Conservation (phyloP, 2,888 invertebrate species). For the Drosophila austrosaltans region DNA sequence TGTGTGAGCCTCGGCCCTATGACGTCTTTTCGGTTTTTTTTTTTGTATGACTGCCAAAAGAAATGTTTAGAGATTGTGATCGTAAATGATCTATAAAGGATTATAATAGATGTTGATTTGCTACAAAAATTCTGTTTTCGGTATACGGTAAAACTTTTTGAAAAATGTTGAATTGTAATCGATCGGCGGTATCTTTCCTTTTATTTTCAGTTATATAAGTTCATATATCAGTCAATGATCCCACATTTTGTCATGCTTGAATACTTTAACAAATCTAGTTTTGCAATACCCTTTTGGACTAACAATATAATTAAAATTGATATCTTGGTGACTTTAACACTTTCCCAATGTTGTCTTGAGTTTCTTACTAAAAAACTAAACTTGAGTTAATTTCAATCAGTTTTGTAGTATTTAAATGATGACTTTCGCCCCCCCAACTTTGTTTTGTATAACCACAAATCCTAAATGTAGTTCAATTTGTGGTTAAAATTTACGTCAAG, state of each 20-base stretch:
- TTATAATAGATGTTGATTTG: conserved; percentile 17
- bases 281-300: too few species aligned
- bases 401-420: not conserved
- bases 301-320: too few species aligned
- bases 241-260: too few species aligned
- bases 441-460: conserved; percentile 9
- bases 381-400: too few species aligned
- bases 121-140: not conserved
- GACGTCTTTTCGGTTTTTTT: conserved; percentile 52
- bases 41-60: conserved; percentile 54
- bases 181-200: too few species aligned
- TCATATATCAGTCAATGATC: too few species aligned
- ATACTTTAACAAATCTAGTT: too few species aligned
- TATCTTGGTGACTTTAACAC: not conserved
- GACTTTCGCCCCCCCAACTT: not conserved
- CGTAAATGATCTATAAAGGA: conserved; percentile 28
- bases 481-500: conserved; percentile 63
- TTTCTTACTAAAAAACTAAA: not conserved
- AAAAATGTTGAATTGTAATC: not conserved
- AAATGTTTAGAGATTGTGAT: conserved; percentile 50
- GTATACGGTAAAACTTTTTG: not conserved
- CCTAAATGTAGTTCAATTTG: conserved; percentile 69
- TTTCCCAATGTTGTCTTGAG: not conserved
- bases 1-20: conserved; percentile 45
- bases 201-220: too few species aligned